Percentiles rank a stretch among this genome's conserved stretches.
Conservation (phyloP, 2,888 invertebrate species). For the Ophonus ardosiacus region DNA sequence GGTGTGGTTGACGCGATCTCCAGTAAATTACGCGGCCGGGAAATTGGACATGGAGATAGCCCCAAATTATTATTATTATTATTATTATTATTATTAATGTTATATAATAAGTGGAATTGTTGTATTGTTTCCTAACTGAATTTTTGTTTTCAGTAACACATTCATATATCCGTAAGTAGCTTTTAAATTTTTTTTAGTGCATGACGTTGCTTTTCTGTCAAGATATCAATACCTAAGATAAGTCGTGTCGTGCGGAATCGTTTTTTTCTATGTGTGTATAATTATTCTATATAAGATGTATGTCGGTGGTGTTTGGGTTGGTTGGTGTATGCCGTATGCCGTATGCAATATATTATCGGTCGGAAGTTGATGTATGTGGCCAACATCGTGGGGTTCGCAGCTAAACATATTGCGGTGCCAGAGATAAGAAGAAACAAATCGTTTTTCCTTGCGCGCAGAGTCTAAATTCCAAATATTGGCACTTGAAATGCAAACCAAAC, state of each 20-base stretch:
- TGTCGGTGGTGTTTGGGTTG: not conserved
- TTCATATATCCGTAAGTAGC: slow-evolving; percentile 63
- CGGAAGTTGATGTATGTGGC: slow-evolving; percentile 36
- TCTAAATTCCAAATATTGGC: slow-evolving; percentile 39
- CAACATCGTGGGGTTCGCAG: slow-evolving; percentile 18
- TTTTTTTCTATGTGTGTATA: not conserved
- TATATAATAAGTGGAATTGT: slow-evolving; percentile 32
- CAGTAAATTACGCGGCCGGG: slow-evolving; percentile 20
- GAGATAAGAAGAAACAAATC: slow-evolving; percentile 39
- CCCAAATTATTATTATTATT: not conserved
- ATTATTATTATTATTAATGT: slow-evolving; percentile 24
- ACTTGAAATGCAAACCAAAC: not conserved
- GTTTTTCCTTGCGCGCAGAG: slow-evolving; percentile 32
- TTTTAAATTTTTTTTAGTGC: slow-evolving; percentile 52
- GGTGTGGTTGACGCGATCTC: slow-evolving; percentile 25
- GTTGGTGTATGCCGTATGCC: not conserved
- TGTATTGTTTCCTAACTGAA: slow-evolving; percentile 55
- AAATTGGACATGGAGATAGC: slow-evolving; percentile 47
- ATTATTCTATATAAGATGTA: not conserved
- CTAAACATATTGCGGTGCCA: slow-evolving; percentile 47
- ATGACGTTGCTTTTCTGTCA: slow-evolving; percentile 41
- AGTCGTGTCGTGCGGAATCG: too few relatives aligned
- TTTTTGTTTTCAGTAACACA: slow-evolving; percentile 63
- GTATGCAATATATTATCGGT: not conserved
- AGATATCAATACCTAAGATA: not conserved